Conservation (phyloP, 2,797 vertebrate genomes). For the Florisuga fusca region DNA sequence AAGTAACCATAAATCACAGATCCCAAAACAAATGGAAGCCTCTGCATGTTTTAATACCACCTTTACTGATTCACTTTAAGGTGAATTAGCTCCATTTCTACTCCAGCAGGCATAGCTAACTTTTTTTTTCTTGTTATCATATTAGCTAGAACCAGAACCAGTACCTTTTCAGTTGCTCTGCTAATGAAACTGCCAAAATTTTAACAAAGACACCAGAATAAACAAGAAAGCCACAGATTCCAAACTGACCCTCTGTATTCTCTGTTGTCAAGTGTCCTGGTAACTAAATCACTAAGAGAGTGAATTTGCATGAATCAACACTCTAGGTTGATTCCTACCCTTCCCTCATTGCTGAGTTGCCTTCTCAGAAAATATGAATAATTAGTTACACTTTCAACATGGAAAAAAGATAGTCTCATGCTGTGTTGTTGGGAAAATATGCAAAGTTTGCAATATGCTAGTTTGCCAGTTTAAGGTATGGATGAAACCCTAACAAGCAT, state of each 20-base stretch:
- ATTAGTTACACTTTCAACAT: constrained; percentile 15
- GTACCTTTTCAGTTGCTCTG: constrained; percentile 17
- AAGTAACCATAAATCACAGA: neutral
- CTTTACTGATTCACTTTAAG: neutral
- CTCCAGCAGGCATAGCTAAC: neutral
- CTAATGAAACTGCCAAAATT: neutral
- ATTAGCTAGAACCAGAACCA: neutral
- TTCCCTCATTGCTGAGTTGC: neutral
- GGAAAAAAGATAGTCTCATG: neutral
- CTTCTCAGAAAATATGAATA: constrained; percentile 20
- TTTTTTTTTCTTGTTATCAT: neutral
- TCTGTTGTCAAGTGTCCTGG: neutral
- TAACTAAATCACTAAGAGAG: neutral
- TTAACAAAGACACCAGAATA: constrained; percentile 7
- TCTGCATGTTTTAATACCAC: neutral
- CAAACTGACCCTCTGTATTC: neutral
- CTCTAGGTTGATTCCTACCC: neutral
- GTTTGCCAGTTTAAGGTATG: neutral
- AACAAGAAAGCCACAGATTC: neutral
- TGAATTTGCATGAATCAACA: neutral
- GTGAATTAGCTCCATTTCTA: neutral
- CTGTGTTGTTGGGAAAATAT: neutral
- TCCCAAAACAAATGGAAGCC: constrained; percentile 3
- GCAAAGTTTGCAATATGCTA: constrained; percentile 10
- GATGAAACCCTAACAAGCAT: neutral